These are phyloP conservation scores for Meta bourneti DNA, from an alignment of 2,888 invertebrate species.

Conservation along the genomic window DNA sequence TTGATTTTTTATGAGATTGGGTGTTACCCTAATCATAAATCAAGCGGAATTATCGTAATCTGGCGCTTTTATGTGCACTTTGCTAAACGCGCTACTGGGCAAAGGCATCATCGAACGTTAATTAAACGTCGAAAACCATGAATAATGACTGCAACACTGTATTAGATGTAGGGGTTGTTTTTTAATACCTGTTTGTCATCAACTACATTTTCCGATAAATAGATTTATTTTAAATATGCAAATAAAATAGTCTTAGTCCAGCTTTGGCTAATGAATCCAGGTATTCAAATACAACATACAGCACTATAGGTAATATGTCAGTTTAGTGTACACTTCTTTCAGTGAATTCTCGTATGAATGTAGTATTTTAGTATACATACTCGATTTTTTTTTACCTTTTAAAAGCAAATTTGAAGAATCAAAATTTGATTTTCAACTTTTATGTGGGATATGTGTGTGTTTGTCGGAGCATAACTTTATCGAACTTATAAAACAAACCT, in stretches of 20 bases:
- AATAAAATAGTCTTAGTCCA: not conserved
- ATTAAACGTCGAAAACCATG: constrained; percentile 65
- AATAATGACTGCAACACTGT: constrained; percentile 32
- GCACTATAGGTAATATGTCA: too few species aligned
- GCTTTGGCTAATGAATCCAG: not conserved
- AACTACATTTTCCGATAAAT: constrained; percentile 8
- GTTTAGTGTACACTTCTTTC: too few species aligned
- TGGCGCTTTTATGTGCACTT: constrained; percentile 56
- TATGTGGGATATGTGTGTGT: too few species aligned
- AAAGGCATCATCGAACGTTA: constrained; percentile 52
- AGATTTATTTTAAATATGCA: constrained; percentile 7
- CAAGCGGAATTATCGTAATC: constrained; percentile 64
- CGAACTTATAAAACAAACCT: too few species aligned
- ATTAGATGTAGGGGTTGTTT: constrained; percentile 40
- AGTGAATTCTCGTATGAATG: too few species aligned
- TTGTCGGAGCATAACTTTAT: too few species aligned
- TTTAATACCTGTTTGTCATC: constrained; percentile 28
- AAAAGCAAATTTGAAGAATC: too few species aligned
- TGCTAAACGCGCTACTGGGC: constrained; percentile 50
- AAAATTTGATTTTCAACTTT: too few species aligned
- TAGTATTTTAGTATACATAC: too few species aligned
- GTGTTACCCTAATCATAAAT: constrained; percentile 52
- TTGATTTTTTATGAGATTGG: constrained; percentile 24
- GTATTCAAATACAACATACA: too few species aligned
- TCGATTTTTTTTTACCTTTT: too few species aligned